Evolutionary conservation across 1,140 invertebrate genomes (phyloP), one percentile per base, ranked within the genome.

Genomic region (Brachionus asplanchnoidis): DNA sequence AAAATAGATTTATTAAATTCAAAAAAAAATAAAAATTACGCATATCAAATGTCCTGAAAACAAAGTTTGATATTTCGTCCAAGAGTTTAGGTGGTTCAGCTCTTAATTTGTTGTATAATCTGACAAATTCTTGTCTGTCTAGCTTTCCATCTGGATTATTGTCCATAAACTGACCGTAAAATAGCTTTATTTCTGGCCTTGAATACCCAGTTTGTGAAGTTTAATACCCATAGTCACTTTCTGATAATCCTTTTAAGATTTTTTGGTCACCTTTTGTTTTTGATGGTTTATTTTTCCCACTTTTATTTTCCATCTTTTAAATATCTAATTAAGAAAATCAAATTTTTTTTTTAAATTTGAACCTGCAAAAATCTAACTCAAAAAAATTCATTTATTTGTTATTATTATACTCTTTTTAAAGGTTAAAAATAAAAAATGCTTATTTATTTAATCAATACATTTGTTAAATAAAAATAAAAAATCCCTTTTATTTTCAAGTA

Each of bases 41-140:
- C 36, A 42, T 44, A 53, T 84, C 82, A 66, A 84, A 84, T 26
- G 65, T 65, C 14, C 20, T 28, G 36, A 84, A 84, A 46, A 84
- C 42, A 84, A 44, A 68, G 12, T 44, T 56, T 20, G 44, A 70
- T 28, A 84, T 84, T 42, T 84, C 60, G 14, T 84, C 80, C 14
- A 84, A 12, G 8, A 32, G 20, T 12, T 84, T 60, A n/a, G 65
- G 65, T 32, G 65, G 60, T 20, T 84, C 80, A 11, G n/a, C 17
- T 26, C 77, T 11, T 32, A 60, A 56, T n/a, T n/a, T 7, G 3
- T 1, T n/a, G 23, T 60, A 65, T 4, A 79, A 20, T 53, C 23
- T 7, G 26, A 6, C 8, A 17, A 78, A 78, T 23, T 78, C 75
- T 14, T 26, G 23, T 78, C 26, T 53, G 32, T 53, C 23, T 5